Evolutionary conservation across 2,888 invertebrate genomes (phyloP).

Genomic region (Aphrophora alni): DNA sequence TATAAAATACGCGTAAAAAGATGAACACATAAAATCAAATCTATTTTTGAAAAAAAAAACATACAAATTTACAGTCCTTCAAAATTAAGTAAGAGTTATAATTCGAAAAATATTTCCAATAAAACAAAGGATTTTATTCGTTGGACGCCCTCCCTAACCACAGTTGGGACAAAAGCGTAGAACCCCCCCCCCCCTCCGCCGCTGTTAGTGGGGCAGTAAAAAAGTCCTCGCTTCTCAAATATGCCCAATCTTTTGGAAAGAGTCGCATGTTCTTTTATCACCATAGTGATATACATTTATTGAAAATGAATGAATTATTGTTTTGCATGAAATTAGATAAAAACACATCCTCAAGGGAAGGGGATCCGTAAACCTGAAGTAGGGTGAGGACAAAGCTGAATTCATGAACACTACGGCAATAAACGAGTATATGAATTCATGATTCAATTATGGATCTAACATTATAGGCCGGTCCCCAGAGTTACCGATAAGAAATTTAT

Average conservation of each 20-base stretch:
- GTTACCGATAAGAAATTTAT: too few relatives aligned
- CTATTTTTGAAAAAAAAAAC: background rate
- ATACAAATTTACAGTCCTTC: background rate
- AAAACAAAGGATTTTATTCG: slow-evolving; percentile 9
- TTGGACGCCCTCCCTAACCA: background rate
- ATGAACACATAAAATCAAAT: background rate
- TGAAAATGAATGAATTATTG: slow-evolving; percentile 37
- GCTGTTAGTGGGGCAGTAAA: background rate
- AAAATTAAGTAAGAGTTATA: background rate
- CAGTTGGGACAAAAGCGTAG: background rate
- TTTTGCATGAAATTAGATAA: slow-evolving; percentile 34
- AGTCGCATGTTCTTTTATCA: slow-evolving; percentile 11
- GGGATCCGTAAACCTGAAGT: background rate
- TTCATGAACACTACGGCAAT: too few relatives aligned
- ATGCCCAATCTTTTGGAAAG: slow-evolving; percentile 40
- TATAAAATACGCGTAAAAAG: background rate
- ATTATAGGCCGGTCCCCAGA: too few relatives aligned
- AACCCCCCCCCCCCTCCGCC: background rate
- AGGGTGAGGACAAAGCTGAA: background rate
- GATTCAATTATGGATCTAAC: too few relatives aligned
- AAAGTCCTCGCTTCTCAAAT: slow-evolving; percentile 22
- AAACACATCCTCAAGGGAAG: background rate
- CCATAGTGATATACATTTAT: slow-evolving; percentile 35
- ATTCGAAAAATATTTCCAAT: background rate
- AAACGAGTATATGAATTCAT: too few relatives aligned